These are phyloP conservation scores for Lumbricus terrestris DNA, from an alignment of 2,888 invertebrate species.

Conservation along the genomic window DNA sequence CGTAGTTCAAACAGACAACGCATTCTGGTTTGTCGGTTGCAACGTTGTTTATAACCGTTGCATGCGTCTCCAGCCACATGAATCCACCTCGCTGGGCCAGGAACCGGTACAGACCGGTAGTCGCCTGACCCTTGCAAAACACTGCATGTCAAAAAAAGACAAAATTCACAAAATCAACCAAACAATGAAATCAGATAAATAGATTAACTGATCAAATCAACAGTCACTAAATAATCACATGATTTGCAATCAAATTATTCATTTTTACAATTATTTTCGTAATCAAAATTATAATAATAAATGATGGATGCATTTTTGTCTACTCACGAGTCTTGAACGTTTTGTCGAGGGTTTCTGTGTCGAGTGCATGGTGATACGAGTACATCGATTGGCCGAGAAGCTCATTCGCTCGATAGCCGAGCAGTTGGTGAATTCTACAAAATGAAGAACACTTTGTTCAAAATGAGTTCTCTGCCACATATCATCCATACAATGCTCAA, in stretches of 20 bases:
- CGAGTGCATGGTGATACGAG: slow-evolving; percentile 85
- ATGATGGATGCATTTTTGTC: too few species aligned
- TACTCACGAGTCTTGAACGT: slow-evolving; percentile 89
- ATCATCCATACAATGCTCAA: not conserved
- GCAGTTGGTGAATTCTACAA: slow-evolving; percentile 74
- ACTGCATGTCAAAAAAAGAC: slow-evolving; percentile 66
- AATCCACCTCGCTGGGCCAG: slow-evolving; percentile 86
- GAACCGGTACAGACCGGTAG: slow-evolving; percentile 89
- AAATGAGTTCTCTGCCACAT: not conserved
- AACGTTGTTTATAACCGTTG: slow-evolving; percentile 81
- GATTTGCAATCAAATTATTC: too few species aligned
- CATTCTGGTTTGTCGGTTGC: slow-evolving; percentile 80
- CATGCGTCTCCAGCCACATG: slow-evolving; percentile 92
- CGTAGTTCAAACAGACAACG: slow-evolving; percentile 91
- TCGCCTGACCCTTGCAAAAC: slow-evolving; percentile 90
- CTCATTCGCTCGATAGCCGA: slow-evolving; percentile 80
- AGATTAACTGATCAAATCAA: not conserved
- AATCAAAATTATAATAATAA: too few species aligned
- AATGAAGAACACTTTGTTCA: too few species aligned
- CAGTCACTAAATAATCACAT: not conserved
- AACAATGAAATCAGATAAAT: not conserved
- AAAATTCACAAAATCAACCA: not conserved
- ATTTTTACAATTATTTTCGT: too few species aligned
- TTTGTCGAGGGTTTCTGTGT: slow-evolving; percentile 76
- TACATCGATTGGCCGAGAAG: slow-evolving; percentile 82